Evolutionary conservation across 1,140 invertebrate species (phyloP), one percentile per base, ranked within the genome.

Genomic region (Gyrodactylus salaris): DNA sequence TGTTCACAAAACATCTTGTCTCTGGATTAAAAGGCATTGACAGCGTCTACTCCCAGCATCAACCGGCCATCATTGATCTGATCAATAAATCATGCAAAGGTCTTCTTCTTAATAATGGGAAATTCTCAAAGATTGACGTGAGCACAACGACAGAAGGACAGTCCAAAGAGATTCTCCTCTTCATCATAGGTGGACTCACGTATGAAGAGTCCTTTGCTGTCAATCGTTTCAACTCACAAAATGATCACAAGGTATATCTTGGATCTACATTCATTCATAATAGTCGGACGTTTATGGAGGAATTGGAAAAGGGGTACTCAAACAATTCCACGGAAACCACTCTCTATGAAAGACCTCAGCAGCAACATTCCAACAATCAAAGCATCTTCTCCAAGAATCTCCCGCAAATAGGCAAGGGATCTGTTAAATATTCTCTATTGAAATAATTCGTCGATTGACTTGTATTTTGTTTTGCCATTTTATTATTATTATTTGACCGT

Each of bases 31-130:
- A 88, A 82, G 91, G 91, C 1, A 89, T 96, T 1, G 92, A 96
- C 79, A 97, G 96, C 82, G 89, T 96, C 75, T 96, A 92, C 78
- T 94, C 91, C 0, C 91, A 96, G 78, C 91, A 96, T 80, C 87
- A 85, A 20, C 91, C 91, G 0, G 79, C 91, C 19, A 77, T 97
- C 0, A 86, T 87, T 77, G 87, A 89, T 78, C 87, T 87, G 0
- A 76, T 95, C 0, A 90, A 93, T 78, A 89, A 93, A 79, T 81
- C 93, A 1, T 85, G 90, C 1, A 91, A 88, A 79, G 89, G n/a
- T 54, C 34, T 89, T 1, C 87, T 87, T 78, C 83, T 95, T 21
- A 86, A 86, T 75, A 88, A 89, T 76, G 85, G 86, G 68, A 79
- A 84, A 0, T 95, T 87, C 82, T 91, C 91, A 0, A 88, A 86